These are phyloP conservation scores for Mustelus asterias DNA, from an alignment of 2,113 vertebrate species.

Conservation along the genomic window DNA sequence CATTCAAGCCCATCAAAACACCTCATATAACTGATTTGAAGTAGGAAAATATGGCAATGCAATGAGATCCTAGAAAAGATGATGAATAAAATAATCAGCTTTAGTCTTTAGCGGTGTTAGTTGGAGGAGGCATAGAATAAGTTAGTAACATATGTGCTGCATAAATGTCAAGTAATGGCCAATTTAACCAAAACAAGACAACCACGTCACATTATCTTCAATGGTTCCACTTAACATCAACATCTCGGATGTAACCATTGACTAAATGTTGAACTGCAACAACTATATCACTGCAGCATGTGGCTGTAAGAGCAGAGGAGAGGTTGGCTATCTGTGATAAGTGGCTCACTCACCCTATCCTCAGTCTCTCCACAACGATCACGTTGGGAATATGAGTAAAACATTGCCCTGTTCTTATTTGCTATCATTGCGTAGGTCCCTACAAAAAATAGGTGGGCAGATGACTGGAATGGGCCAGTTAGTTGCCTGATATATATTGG, in stretches of 20 bases:
- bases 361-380: background rate
- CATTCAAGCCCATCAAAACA: background rate
- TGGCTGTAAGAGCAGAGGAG: background rate
- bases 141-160: background rate
- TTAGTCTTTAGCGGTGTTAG: background rate
- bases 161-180: background rate
- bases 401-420: too few species aligned
- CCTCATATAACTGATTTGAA: background rate
- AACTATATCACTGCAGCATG: background rate
- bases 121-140: background rate
- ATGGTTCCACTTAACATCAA: background rate
- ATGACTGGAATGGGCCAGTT: background rate
- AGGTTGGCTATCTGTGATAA: background rate
- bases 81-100: background rate
- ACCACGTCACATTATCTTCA: background rate
- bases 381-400: background rate
- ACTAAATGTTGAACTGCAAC: background rate
- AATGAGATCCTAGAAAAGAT: background rate
- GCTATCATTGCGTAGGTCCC: background rate
- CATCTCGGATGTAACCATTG: background rate
- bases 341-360: background rate
- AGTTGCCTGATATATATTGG: background rate
- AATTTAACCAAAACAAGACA: background rate
- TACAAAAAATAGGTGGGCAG: background rate
- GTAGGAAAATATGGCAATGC: background rate